Evolutionary conservation across 1,140 invertebrate genomes (phyloP), one percentile per base, ranked within the genome.

Genomic region (Heliothis virescens): DNA sequence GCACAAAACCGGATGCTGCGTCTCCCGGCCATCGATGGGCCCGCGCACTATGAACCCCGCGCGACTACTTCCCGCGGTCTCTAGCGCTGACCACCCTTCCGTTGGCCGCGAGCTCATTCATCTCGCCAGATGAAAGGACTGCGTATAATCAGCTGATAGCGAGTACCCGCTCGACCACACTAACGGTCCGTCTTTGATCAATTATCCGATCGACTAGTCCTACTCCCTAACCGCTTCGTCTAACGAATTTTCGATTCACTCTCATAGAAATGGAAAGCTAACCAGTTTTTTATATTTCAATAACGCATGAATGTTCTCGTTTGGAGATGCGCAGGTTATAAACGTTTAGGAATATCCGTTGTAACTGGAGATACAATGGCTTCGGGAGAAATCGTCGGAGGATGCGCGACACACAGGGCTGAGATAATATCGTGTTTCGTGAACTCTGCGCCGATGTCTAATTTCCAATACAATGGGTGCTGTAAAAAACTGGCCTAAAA

Each of bases 381-480:
- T 67, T 53, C 80, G 59, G 76, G 79, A 86, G 87, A 86, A 82
- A 85, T 88, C 86, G 88, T 84, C 85, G 89, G 89, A 91, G 89
- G 90, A 92, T 89, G 87, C 83, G 82, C 81, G 86, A 86, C 83
- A 79, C 83, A 79, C 86, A 87, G 90, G 85, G 84, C 83, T 77
- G 50, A 85, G 92, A 94, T 94, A 83, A 88, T 91, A 94, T 94
- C 92, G 89, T 86, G 85, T 91, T 90, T 87, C 92, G 87, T 92
- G 90, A 92, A 92, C 90, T 91, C 91, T 83, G 87, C 85, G 86
- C 85, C 89, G 88, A 90, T 92, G 89, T 93, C 91, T 91, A 93
- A 94, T 94, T 93, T 92, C 86, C 89, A 93, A 93, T 91, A 94
- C 93, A 94, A 94, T 94, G 92, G 93, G 84, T 77, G 86, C 81